phyloP scores from a whole-genome alignment of 1,140 invertebrate species.

The Bombus huntii region DNA sequence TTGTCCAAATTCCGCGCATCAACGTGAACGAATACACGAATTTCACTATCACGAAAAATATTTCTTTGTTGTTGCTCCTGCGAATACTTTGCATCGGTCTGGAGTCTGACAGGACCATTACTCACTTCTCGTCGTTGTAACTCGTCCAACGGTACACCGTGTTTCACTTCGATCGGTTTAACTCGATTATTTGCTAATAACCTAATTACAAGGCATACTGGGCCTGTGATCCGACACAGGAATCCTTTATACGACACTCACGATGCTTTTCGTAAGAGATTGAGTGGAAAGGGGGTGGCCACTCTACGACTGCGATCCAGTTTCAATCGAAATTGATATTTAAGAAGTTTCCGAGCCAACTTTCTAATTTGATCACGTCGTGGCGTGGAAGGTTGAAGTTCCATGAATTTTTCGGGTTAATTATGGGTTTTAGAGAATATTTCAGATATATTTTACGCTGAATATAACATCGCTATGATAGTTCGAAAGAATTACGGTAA shows the following conservation, averaged over 20 bases:
- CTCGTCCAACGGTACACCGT: neutral
- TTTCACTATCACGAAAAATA: no score
- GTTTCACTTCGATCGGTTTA: conserved; percentile 8
- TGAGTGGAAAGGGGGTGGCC: no score
- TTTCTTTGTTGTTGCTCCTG: no score
- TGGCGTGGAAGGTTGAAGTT: neutral
- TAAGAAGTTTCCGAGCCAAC: neutral
- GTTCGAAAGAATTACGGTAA: no score
- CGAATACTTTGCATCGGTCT: no score
- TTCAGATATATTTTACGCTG: neutral
- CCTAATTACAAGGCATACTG: conserved; percentile 5
- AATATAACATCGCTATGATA: no score
- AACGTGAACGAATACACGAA: no score
- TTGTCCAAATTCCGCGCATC: no score
- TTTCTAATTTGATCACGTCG: neutral
- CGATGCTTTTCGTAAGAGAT: neutral
- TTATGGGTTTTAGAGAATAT: neutral
- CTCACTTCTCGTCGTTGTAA: neutral
- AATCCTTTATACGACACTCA: neutral
- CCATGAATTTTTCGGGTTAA: neutral
- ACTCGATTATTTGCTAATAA: conserved; percentile 31
- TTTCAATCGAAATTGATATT: neutral
- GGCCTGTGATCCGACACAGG: neutral
- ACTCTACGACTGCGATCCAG: neutral
- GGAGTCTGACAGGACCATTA: no score